Evolutionary conservation across 2,113 vertebrate genomes (phyloP), one percentile per base, ranked within the genome.

Genomic region (Scophthalmus maximus): DNA sequence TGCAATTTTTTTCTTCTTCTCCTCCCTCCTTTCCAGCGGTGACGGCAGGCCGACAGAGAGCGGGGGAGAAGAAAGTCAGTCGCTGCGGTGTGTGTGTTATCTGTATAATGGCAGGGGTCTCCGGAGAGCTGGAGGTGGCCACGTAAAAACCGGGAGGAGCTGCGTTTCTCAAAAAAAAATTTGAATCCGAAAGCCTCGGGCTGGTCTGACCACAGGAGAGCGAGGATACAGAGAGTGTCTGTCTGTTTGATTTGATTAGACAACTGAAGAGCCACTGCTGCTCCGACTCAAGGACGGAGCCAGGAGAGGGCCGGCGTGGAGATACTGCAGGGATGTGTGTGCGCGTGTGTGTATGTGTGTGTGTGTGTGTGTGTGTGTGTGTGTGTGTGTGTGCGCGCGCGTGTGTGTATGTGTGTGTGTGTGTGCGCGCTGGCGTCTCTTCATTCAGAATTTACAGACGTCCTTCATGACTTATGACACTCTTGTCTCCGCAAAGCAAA

Each of bases 231-330:
- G 55, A 32, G 29, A 57, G 55, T 5, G 55, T 14, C 22, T 15
- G 52, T 47, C 44, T 47, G 84, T 80, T 82, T 79, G 80, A 76
- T 82, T 68, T 59, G 81, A 83, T 88, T 79, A 77, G 42, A 27
- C 32, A 9, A 30, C 52, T 68, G 59, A 79, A 68, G 53, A 84
- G 57, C 51, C 34, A 44, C 75, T 56, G 59, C 46, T 75, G 73
- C 73, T 74, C 58, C 9, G n/a, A 27, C 64, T 77, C 29, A 56
- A 80, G 67, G 60, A 53, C 42, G 20, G 55, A 51, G 58, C 52
- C 55, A 65, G 40, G 65, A 84, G 36, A 38, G 36, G 6, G 36
- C 1, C 14, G 63, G 63, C 62, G 30, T 56, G 34, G 36, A 81
- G 42, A 8, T 12, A 34, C 23, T 25, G 64, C 44, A 23, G 44